Conservation (phyloP, 2,113 vertebrate genomes). For the Acinonyx jubatus region DNA sequence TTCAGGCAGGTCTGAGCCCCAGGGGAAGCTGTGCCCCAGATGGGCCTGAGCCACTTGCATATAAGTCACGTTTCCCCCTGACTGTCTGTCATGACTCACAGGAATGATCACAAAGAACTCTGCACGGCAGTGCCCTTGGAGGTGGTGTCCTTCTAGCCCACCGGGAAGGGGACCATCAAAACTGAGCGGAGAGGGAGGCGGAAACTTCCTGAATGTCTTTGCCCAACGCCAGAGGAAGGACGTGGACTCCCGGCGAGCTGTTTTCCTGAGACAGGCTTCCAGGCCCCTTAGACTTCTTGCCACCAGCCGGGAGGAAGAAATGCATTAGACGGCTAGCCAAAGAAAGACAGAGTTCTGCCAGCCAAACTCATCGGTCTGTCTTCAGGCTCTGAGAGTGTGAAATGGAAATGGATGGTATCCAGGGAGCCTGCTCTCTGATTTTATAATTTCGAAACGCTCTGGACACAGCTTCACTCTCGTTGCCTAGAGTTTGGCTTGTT, state of each 20-base stretch:
- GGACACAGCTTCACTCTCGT: slow-evolving; percentile 54
- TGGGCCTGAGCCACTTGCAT: not conserved
- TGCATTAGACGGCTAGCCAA: not conserved
- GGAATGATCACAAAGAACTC: not conserved
- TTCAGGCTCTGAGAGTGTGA: slow-evolving; percentile 64
- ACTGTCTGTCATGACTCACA: not conserved
- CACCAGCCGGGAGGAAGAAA: not conserved
- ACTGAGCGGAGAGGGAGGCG: too few species aligned
- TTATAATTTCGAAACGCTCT: slow-evolving; percentile 57
- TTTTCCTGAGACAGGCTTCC: not conserved
- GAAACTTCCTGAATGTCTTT: not conserved
- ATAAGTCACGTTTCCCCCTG: not conserved
- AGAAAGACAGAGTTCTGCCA: slow-evolving; percentile 18
- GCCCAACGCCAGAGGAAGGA: not conserved
- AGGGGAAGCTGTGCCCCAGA: not conserved
- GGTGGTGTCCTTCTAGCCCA: not conserved
- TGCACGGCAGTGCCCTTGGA: not conserved
- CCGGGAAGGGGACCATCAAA: not conserved
- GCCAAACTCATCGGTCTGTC: slow-evolving; percentile 64
- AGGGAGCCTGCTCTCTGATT: slow-evolving; percentile 61
- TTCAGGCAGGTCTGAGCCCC: not conserved
- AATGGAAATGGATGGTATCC: slow-evolving; percentile 76
- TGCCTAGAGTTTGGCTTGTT: not conserved
- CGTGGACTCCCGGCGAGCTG: rapidly evolving
- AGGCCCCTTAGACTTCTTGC: not conserved